phyloP scores from a whole-genome alignment of 1,140 invertebrate species.

The Bombus haemorrhoidalis region DNA sequence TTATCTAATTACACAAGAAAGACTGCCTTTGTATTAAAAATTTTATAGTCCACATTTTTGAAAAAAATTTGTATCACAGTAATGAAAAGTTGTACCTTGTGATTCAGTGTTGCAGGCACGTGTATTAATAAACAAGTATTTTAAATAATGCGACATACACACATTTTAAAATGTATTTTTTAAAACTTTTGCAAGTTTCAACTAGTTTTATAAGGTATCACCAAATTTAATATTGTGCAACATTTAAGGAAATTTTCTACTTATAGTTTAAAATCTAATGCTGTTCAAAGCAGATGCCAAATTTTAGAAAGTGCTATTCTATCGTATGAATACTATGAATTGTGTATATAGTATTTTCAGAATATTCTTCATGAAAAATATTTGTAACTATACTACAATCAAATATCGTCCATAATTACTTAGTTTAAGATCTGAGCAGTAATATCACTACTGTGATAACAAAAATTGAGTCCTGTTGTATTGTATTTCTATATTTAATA shows the following conservation, averaged over 20 bases:
- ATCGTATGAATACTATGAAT: constrained; percentile 3
- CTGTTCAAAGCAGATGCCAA: constrained; percentile 63
- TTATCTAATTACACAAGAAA: neutral
- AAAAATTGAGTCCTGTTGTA: constrained; percentile 54
- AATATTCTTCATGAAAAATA: constrained; percentile 13
- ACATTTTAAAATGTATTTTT: constrained; percentile 45
- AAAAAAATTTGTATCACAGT: neutral
- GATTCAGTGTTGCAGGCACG: constrained; percentile 2
- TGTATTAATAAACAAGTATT: constrained; percentile 50
- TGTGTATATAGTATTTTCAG: constrained; percentile 45
- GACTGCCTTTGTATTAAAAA: neutral
- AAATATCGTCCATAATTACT: constrained; percentile 31
- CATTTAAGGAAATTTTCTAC: constrained; percentile 51
- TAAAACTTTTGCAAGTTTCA: constrained; percentile 8
- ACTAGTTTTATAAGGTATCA: constrained; percentile 64
- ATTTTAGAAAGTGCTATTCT: constrained; percentile 38
- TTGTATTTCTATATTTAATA: constrained; percentile 31
- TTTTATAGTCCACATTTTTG: neutral
- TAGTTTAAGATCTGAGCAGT: constrained; percentile 41
- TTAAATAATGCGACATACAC: constrained; percentile 22
- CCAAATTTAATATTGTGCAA: constrained; percentile 53
- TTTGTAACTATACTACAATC: constrained; percentile 40
- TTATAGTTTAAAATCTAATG: constrained; percentile 57
- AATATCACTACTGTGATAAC: constrained; percentile 67
- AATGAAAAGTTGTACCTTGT: constrained; percentile 8